A percentile compares a stretch with the other conserved stretches of the same genome.
phyloP scores from a whole-genome alignment of 1,140 invertebrate genomes.

The Popillia japonica region DNA sequence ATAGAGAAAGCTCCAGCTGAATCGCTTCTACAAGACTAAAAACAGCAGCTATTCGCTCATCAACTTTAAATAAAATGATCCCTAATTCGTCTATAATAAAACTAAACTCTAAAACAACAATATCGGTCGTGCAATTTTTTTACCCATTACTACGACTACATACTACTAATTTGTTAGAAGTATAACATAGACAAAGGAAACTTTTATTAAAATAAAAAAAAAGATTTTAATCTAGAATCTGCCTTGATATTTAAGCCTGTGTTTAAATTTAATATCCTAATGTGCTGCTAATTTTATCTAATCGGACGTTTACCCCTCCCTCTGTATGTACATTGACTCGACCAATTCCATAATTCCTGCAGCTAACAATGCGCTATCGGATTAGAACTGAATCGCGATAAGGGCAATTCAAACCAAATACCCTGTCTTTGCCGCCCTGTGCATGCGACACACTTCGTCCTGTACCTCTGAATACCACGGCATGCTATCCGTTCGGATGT shows the following conservation, averaged over 20 bases:
- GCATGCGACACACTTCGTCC: background rate
- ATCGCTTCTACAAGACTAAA: too few relatives aligned
- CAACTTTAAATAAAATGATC: too few relatives aligned
- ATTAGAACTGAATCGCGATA: slow-evolving; percentile 49
- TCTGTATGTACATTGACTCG: slow-evolving; percentile 44
- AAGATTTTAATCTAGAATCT: too few relatives aligned
- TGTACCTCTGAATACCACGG: background rate
- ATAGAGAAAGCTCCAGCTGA: too few relatives aligned
- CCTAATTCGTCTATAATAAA: too few relatives aligned
- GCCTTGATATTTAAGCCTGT: too few relatives aligned
- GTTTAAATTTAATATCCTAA: background rate
- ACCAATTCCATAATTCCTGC: slow-evolving; percentile 48
- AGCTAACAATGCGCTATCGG: slow-evolving; percentile 48
- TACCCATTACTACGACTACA: too few relatives aligned
- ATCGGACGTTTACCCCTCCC: background rate
- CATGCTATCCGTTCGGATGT: background rate
- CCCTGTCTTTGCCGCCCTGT: background rate
- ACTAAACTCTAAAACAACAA: too few relatives aligned
- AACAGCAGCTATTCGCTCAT: too few relatives aligned
- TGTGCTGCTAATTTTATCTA: background rate
- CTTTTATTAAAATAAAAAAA: background rate
- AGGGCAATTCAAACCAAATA: slow-evolving; percentile 33
- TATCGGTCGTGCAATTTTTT: background rate
- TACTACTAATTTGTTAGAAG: too few relatives aligned
- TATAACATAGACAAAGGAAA: too few relatives aligned